phyloP scores from a whole-genome alignment of 2,113 vertebrate genomes.

The Oncorhynchus tshawytscha region DNA sequence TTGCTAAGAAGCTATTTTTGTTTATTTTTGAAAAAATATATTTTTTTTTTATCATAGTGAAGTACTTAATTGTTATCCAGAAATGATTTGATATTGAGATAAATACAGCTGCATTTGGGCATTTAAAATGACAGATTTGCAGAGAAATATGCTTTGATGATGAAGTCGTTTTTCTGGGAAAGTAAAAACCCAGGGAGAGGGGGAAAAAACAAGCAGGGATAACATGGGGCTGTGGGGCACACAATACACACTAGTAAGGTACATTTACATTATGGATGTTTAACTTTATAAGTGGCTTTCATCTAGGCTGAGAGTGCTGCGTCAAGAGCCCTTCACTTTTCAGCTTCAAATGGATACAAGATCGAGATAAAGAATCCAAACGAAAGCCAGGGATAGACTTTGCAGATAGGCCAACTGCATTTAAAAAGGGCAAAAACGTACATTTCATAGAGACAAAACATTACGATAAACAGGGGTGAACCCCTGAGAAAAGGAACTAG shows the following conservation, averaged over 20 bases:
- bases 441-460: no score
- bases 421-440: background rate
- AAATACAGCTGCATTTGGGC: no score
- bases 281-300: conserved; percentile 37
- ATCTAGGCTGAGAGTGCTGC: conserved; percentile 22
- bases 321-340: conserved; percentile 9
- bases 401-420: background rate
- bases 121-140: background rate
- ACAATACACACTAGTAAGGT: background rate
- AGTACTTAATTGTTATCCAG: no score
- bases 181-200: conserved; percentile 8
- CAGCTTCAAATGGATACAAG: conserved; percentile 47
- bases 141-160: background rate
- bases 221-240: background rate
- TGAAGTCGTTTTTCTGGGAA: background rate
- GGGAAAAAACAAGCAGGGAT: background rate
- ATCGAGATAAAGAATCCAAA: conserved; percentile 18
- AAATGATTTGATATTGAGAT: no score
- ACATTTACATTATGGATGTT: conserved; percentile 39
- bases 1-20: no score
- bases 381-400: background rate
- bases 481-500: no score
- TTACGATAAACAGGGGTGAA: no score
- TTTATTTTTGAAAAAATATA: no score
- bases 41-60: no score